phyloP scores from a whole-genome alignment of 2,888 invertebrate genomes.

The Rhagonycha lutea region DNA sequence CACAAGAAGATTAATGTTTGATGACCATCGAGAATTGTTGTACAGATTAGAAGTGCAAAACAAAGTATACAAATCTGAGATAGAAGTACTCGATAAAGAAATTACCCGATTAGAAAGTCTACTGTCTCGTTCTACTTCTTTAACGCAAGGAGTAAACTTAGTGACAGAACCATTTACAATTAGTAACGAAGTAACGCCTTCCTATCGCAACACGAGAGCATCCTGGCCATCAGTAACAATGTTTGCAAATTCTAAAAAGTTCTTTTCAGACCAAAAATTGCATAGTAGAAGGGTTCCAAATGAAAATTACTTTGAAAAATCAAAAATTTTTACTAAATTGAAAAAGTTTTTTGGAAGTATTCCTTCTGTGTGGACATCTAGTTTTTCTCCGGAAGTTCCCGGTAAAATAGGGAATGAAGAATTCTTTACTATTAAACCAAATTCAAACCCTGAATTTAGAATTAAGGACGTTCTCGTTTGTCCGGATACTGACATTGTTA shows the following conservation, averaged over 20 bases:
- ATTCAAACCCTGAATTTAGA: constrained; percentile 28
- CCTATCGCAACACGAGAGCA: constrained; percentile 31
- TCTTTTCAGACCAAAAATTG: constrained; percentile 41
- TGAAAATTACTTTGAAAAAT: constrained; percentile 29
- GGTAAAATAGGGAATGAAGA: neutral
- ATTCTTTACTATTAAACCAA: constrained; percentile 11
- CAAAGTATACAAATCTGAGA: constrained; percentile 82
- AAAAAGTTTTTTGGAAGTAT: constrained; percentile 45
- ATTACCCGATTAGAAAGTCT: constrained; percentile 74
- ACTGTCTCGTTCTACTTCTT: constrained; percentile 50
- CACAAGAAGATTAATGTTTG: constrained; percentile 64
- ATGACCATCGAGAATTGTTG: constrained; percentile 80
- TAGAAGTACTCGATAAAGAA: constrained; percentile 78
- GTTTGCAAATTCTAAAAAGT: constrained; percentile 14
- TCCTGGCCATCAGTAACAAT: constrained; percentile 43
- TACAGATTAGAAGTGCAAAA: constrained; percentile 91
- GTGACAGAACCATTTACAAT: neutral
- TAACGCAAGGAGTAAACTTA: constrained; percentile 3
- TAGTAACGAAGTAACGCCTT: neutral
- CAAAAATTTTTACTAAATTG: constrained; percentile 40
- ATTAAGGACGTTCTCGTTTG: neutral
- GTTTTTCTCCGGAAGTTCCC: neutral
- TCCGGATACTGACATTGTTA: constrained; percentile 3
- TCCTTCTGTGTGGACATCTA: constrained; percentile 36
- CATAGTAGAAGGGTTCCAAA: constrained; percentile 22